A percentile compares a stretch with the other conserved stretches of the same genome.
Conservation (phyloP, 1,140 invertebrate genomes). For the Apolygus lucorum region DNA sequence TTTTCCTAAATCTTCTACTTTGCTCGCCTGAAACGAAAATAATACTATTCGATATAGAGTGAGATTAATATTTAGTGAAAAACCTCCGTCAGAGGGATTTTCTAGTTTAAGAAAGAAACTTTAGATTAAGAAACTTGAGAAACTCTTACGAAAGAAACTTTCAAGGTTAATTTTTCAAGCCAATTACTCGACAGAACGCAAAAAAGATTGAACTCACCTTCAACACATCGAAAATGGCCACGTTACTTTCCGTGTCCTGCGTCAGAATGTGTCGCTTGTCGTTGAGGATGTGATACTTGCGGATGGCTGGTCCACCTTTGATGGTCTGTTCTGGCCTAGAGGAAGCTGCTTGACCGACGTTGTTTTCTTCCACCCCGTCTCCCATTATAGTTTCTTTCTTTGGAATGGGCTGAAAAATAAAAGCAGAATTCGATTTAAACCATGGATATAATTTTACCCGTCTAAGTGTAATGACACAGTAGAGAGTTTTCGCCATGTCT, state of each 20-base stretch:
- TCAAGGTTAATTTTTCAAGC: background rate
- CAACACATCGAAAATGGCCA: slow-evolving; percentile 95
- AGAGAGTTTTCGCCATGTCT: too few species aligned
- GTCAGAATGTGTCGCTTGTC: slow-evolving; percentile 95
- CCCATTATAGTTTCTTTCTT: slow-evolving; percentile 43
- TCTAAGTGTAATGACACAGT: background rate
- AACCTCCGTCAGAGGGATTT: too few species aligned
- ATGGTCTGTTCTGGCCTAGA: slow-evolving; percentile 47
- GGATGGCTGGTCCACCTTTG: slow-evolving; percentile 82
- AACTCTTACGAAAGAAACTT: background rate
- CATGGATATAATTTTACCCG: background rate
- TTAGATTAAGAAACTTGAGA: too few species aligned
- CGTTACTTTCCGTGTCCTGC: slow-evolving; percentile 91
- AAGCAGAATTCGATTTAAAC: slow-evolving; percentile 30
- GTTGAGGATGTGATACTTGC: slow-evolving; percentile 86
- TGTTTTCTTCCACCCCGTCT: slow-evolving; percentile 35
- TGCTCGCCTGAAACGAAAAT: slow-evolving; percentile 53
- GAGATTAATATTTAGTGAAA: too few species aligned
- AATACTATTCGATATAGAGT: too few species aligned
- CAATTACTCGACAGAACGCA: too few species aligned
- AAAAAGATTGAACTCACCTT: slow-evolving; percentile 48
- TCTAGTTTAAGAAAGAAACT: too few species aligned
- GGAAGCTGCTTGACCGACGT: slow-evolving; percentile 37
- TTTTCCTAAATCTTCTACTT: slow-evolving; percentile 84
- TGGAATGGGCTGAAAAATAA: slow-evolving; percentile 39